Percentiles rank a stretch among this genome's conserved stretches.
Evolutionary conservation across 2,797 vertebrate genomes (phyloP).

Genomic region (Falco columbarius): DNA sequence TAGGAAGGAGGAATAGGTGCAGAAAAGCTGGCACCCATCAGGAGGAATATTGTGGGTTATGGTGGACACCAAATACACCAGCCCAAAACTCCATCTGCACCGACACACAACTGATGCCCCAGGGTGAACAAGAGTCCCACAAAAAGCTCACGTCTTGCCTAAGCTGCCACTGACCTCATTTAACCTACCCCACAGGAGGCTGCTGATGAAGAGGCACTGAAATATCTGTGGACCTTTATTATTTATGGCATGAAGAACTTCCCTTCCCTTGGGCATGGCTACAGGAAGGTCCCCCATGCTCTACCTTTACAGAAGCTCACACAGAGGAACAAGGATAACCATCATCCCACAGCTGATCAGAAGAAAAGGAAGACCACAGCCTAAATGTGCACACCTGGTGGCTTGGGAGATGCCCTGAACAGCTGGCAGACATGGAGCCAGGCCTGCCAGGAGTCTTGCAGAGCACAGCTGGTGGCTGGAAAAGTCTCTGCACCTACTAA

Average conservation of each 20-base stretch:
- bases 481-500: not conserved
- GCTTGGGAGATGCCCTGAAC: not conserved
- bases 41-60: not conserved
- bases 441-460: not conserved
- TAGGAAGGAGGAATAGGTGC: not conserved
- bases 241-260: not conserved
- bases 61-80: rapidly evolving
- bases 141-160: not conserved
- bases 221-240: not conserved
- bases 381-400: not conserved
- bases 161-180: not conserved
- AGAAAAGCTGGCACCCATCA: rapidly evolving
- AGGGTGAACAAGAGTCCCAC: not conserved
- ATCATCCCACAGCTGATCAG: not conserved
- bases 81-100: not conserved
- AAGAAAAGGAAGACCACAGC: not conserved
- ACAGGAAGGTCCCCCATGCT: not conserved
- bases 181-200: not conserved
- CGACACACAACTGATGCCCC: not conserved
- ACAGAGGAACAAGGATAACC: not conserved
- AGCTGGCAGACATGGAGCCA: not conserved
- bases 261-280: not conserved
- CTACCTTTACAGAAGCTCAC: not conserved
- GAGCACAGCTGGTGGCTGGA: not conserved
- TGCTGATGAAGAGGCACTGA: not conserved